Percentiles rank a stretch among this genome's conserved stretches.
Evolutionary conservation across 2,113 vertebrate genomes (phyloP).

Genomic region (Oncorhynchus nerka): DNA sequence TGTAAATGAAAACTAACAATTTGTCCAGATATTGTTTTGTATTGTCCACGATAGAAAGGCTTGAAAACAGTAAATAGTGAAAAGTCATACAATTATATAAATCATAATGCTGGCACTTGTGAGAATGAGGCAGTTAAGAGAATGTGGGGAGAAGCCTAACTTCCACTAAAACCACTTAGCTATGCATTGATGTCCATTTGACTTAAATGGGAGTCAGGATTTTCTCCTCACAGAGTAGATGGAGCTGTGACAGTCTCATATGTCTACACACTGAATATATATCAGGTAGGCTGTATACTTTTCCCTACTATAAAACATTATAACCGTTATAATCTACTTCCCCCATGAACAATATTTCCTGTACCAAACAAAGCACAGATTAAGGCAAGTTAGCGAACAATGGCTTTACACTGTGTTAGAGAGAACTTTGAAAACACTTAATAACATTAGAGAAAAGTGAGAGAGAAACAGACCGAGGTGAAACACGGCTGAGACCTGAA

Average conservation of each 20-base stretch:
- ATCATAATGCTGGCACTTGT: slow-evolving; percentile 22
- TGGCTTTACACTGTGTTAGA: neutral
- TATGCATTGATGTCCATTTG: too few species aligned
- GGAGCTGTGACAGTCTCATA: neutral
- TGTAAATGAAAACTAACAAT: slow-evolving; percentile 23
- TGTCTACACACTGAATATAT: neutral
- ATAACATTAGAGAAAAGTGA: neutral
- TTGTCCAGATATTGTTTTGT: neutral
- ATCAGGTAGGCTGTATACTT: neutral
- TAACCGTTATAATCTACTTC: neutral
- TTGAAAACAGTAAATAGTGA: slow-evolving; percentile 6
- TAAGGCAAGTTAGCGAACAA: neutral
- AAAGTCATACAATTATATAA: slow-evolving; percentile 15
- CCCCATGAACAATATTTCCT: neutral
- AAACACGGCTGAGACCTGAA: neutral
- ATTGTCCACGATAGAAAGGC: slow-evolving; percentile 1
- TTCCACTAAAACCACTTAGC: too few species aligned
- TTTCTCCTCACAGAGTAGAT: neutral
- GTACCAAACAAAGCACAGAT: neutral
- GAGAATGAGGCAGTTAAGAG: slow-evolving; percentile 26
- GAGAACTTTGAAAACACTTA: neutral
- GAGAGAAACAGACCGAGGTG: neutral
- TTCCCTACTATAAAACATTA: neutral
- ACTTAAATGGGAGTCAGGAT: too few species aligned
- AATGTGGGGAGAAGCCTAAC: neutral